Percentiles rank a stretch among this genome's conserved stretches.
These are phyloP conservation scores for Vidua chalybeata DNA, from an alignment of 2,113 vertebrate species.

Conservation along the genomic window DNA sequence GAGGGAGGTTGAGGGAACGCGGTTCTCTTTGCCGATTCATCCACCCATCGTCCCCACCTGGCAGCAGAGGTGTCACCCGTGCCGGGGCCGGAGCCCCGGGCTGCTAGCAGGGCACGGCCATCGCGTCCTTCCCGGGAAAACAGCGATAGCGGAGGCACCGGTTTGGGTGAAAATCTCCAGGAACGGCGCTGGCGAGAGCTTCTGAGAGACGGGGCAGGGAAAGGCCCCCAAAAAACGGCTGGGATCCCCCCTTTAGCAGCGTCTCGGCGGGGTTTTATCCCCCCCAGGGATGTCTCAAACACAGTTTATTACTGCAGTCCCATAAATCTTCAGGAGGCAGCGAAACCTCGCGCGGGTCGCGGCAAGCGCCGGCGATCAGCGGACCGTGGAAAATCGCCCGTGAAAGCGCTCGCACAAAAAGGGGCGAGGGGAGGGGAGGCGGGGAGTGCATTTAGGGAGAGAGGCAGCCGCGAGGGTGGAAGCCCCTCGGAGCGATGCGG, in stretches of 20 bases:
- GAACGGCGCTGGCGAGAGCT: neutral
- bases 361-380: neutral
- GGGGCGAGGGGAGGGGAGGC: neutral
- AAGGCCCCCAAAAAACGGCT: neutral
- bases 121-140: neutral
- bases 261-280: neutral
- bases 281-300: neutral
- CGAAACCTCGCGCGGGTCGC: neutral
- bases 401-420: neutral
- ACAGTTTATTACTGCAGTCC: conserved; percentile 62
- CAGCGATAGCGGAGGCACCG: rapidly evolving
- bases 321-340: conserved; percentile 55
- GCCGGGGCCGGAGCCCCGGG: neutral
- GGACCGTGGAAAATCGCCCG: conserved; percentile 43
- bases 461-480: neutral
- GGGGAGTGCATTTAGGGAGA: neutral
- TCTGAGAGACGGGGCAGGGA: neutral
- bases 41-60: conserved; percentile 22
- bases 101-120: neutral
- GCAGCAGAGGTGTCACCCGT: neutral
- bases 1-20: neutral
- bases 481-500: neutral
- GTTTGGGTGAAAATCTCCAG: neutral
- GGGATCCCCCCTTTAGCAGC: neutral
- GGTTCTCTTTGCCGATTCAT: conserved; percentile 42